Base-by-base conservation (phyloP, 2,888 invertebrate species). In the Archaeoteleia sp. region DNA sequence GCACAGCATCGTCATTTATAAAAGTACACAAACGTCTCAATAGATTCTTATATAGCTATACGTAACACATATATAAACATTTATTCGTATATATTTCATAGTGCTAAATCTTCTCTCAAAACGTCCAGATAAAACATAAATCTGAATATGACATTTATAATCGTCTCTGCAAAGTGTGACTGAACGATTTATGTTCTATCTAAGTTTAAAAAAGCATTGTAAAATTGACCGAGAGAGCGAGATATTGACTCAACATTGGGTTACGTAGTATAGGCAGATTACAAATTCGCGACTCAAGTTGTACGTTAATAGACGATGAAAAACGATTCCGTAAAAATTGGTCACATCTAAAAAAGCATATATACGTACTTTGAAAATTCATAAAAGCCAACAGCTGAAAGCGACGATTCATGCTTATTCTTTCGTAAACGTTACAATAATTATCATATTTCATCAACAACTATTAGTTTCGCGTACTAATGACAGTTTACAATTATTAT, bases 51-150 rank as follows among this genome's bases (percentile, higher is more conserved):
- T 69, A 71, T 69, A 42, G 74, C 75, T 74, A 70, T 63, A 54
- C n/a, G 8, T 72, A 77, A 78, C 77, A 77, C 74, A 71, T 72
- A 87, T 87, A 87, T 87, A 86, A 75, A 72, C 81, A 87, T 68
- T 74, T 68, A 70, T 49, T 45, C 45, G 45, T 67, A 45, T 67
- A 55, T 67, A 14, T 63, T 42, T 58, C 58, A 54, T 55, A 54
- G 34, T 49, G 58, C 39, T 57, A 57, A 60, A 48, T 67, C 45
- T 54, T 66, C 53, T 55, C 12, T 43, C 37, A 39, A 48, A 6
- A 27, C 14, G 51, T 12, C 34, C 23, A 45, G 15, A 15, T 12
- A 39, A 46, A 20, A 57, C 45, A 42, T 35, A n/a, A n/a, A 30
- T n/a, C 8, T 9, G 13, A 13, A 10, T 32, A 32, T n/a, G n/a